Conservation (phyloP, 2,888 invertebrate genomes). For the Eremobia ochroleuca region DNA sequence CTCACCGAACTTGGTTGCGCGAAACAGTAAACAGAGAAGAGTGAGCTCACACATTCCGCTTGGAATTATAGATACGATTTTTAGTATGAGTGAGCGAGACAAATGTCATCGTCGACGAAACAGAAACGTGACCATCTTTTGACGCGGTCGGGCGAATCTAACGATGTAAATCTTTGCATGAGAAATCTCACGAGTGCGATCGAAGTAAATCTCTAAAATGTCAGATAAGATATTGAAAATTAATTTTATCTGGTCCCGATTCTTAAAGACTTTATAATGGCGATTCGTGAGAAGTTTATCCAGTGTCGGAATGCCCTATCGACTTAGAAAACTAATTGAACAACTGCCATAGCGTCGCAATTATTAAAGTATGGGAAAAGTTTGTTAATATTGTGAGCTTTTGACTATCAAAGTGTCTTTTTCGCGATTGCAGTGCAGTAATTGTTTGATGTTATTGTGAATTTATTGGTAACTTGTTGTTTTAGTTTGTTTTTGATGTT, state of each 20-base stretch:
- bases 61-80: neutral
- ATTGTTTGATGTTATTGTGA: conserved; percentile 44
- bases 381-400: conserved; percentile 65
- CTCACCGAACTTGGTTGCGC: neutral
- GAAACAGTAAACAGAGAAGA: neutral
- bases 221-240: conserved; percentile 81
- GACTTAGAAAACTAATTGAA: conserved; percentile 76
- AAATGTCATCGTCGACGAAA: neutral
- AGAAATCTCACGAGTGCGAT: conserved; percentile 64
- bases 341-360: conserved; percentile 71
- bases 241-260: conserved; percentile 78
- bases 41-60: neutral
- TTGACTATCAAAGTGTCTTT: conserved; percentile 64
- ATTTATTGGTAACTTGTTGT: conserved; percentile 39
- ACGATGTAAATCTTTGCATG: conserved; percentile 45
- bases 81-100: neutral
- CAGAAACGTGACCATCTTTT: neutral
- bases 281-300: conserved; percentile 73
- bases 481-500: conserved; percentile 25
- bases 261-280: conserved; percentile 81
- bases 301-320: conserved; percentile 67
- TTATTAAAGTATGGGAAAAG: conserved; percentile 73
- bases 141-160: neutral
- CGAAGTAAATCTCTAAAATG: conserved; percentile 72
- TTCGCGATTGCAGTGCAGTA: conserved; percentile 48